These are phyloP conservation scores for Samia ricini DNA, from an alignment of 1,140 invertebrate genomes.

Conservation along the genomic window DNA sequence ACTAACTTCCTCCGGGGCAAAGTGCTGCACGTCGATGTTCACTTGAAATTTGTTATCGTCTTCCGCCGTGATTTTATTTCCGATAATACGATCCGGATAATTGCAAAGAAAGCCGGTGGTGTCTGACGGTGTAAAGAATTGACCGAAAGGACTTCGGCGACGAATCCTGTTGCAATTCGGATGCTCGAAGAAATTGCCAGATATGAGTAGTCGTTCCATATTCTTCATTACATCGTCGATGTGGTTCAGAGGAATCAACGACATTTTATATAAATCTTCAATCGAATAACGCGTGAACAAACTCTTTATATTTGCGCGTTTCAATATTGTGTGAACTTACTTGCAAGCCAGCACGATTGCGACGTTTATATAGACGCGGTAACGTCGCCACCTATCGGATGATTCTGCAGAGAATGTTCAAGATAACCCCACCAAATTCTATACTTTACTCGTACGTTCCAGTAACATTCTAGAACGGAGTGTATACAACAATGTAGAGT, in stretches of 20 bases:
- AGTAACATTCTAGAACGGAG: background rate
- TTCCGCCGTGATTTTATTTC: constrained; percentile 38
- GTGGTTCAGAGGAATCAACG: constrained; percentile 32
- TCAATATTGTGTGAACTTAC: background rate
- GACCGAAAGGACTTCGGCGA: background rate
- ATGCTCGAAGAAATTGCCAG: background rate
- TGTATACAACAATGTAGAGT: background rate
- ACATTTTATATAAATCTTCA: constrained; percentile 34
- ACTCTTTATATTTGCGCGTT: background rate
- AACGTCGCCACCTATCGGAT: constrained; percentile 39
- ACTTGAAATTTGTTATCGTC: constrained; percentile 79
- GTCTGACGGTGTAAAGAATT: background rate
- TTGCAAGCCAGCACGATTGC: background rate
- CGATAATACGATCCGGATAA: background rate
- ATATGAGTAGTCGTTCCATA: constrained; percentile 41
- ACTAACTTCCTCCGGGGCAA: constrained; percentile 88
- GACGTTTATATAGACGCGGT: background rate
- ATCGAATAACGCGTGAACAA: background rate
- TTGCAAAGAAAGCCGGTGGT: background rate
- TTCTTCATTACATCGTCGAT: constrained; percentile 43
- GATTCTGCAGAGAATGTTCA: constrained; percentile 18
- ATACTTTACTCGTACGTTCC: background rate
- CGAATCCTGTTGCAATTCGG: too few relatives aligned
- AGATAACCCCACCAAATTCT: constrained; percentile 3
- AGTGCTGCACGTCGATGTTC: constrained; percentile 91